phyloP scores from a whole-genome alignment of 2,888 invertebrate genomes.

The Caenorhabditis zanzibari region DNA sequence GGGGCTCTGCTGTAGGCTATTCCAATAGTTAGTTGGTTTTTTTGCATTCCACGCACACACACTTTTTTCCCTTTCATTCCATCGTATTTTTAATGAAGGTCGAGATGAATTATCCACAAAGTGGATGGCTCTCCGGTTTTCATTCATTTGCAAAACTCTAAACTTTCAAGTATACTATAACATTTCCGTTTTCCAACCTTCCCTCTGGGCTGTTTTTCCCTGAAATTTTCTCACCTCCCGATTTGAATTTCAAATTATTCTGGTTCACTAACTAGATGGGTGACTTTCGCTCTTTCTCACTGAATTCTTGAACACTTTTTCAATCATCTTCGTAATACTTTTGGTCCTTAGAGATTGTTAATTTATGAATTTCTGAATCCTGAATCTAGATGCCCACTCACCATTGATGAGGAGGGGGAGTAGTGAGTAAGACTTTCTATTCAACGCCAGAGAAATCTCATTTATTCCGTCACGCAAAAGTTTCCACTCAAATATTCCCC shows the following conservation, averaged over 20 bases:
- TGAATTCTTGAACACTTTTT: conserved; percentile 3
- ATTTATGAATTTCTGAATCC: background rate
- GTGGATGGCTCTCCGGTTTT: conserved; percentile 1
- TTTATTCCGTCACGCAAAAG: conserved; percentile 61
- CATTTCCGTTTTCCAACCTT: conserved; percentile 14
- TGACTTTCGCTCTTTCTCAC: background rate
- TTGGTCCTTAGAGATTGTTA: conserved; percentile 6
- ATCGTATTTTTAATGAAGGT: conserved; percentile 39
- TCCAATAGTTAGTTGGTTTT: conserved; percentile 8
- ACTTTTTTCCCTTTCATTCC: conserved; percentile 15
- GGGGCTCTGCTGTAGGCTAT: background rate
- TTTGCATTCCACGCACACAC: background rate
- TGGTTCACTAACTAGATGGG: background rate
- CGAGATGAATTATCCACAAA: conserved; percentile 44
- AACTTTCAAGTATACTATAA: background rate
- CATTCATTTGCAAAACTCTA: conserved; percentile 3
- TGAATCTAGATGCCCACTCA: background rate
- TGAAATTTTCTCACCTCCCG: background rate
- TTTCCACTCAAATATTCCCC: conserved; percentile 31
- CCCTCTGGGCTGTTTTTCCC: background rate
- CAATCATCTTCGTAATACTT: background rate
- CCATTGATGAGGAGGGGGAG: background rate
- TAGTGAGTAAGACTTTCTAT: conserved; percentile 34
- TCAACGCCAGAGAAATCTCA: conserved; percentile 56
- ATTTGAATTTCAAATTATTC: conserved; percentile 10